A percentile compares a stretch with the other conserved stretches of the same genome.
These are phyloP conservation scores for Trididemnum miniatum DNA, from an alignment of 23 tunicate species.

Conservation along the genomic window DNA sequence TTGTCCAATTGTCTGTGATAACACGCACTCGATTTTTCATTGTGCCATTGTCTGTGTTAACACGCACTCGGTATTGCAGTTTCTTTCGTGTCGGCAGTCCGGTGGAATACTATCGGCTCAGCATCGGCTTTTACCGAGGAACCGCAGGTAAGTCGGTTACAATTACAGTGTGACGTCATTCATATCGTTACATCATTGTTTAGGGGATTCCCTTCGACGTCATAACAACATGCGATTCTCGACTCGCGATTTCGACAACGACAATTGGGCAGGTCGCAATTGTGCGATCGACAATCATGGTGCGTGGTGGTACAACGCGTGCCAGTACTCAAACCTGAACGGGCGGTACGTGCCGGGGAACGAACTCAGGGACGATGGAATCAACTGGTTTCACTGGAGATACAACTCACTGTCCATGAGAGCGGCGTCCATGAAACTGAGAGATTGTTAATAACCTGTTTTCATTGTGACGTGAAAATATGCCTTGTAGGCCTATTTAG, in stretches of 20 bases:
- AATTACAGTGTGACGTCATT: not conserved
- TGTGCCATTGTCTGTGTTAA: too few relatives aligned
- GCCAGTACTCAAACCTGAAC: conserved; percentile 32
- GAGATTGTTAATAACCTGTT: not conserved
- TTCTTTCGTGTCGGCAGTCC: not conserved
- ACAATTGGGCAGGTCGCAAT: not conserved
- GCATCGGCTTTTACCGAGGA: not conserved
- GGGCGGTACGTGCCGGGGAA: conserved; percentile 6
- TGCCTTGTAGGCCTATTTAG: too few relatives aligned
- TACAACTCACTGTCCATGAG: not conserved
- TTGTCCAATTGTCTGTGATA: too few relatives aligned
- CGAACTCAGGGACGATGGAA: not conserved
- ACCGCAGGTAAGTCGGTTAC: not conserved
- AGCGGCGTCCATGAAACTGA: conserved; percentile 10
- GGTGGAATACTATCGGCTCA: not conserved
- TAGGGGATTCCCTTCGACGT: conserved; percentile 10
- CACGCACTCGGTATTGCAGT: not conserved
- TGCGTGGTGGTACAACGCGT: conserved; percentile 35
- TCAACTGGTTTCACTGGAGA: conserved; percentile 18
- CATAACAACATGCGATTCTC: conserved; percentile 8
- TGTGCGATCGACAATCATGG: not conserved
- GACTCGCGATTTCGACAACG: conserved; percentile 13
- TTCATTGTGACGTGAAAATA: not conserved
- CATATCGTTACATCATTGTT: not conserved
- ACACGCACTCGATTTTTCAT: too few relatives aligned